Evolutionary conservation across 2,113 vertebrate genomes (phyloP).

Genomic region (Pithys albifrons): DNA sequence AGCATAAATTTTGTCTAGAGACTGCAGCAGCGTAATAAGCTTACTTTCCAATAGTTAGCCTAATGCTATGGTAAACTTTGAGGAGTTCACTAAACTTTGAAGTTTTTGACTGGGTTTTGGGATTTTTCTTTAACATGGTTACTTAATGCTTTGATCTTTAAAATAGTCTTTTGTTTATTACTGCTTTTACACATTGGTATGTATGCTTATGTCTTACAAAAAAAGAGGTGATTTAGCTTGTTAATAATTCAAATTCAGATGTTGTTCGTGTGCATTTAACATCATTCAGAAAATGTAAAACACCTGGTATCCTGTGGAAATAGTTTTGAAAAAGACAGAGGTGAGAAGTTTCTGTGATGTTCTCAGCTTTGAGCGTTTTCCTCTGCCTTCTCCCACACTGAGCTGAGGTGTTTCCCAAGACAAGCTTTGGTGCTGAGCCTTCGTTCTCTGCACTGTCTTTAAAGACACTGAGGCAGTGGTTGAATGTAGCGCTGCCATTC

Average conservation of each 20-base stretch:
- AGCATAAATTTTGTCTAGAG: background rate
- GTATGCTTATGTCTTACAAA: background rate
- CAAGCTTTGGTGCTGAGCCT: background rate
- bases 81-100: background rate
- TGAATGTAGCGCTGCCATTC: background rate
- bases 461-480: background rate
- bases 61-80: background rate
- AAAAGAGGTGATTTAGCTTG: background rate
- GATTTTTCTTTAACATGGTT: background rate
- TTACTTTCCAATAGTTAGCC: background rate
- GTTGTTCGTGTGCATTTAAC: background rate
- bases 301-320: background rate
- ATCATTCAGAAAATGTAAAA: background rate
- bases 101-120: rapidly evolving
- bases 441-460: background rate
- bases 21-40: background rate
- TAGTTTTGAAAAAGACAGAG: background rate
- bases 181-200: background rate
- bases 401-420: background rate
- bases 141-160: background rate
- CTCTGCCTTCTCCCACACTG: background rate
- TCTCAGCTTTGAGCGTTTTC: background rate
- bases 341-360: background rate
- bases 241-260: background rate
- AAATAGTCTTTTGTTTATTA: background rate